phyloP scores from a whole-genome alignment of 2,797 vertebrate genomes.

The Periophthalmus magnuspinnatus region DNA sequence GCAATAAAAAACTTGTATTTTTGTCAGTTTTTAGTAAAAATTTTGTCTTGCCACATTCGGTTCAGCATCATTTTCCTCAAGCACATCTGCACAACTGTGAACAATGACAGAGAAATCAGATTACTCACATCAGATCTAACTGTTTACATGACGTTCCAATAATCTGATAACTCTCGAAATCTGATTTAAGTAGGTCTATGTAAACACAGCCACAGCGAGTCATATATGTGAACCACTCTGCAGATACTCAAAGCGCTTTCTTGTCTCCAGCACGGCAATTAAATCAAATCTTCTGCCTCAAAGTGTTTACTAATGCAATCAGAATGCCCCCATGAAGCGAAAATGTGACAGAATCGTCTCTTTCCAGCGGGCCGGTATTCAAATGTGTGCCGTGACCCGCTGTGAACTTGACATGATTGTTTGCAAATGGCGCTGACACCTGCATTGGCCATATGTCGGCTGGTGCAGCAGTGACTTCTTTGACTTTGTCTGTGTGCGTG shows the following conservation, averaged over 20 bases:
- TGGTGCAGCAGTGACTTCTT: slow-evolving; percentile 12
- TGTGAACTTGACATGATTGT: slow-evolving; percentile 48
- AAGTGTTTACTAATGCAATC: slow-evolving; percentile 57
- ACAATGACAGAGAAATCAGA: too few species aligned
- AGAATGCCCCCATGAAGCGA: slow-evolving; percentile 17
- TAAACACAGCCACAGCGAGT: slow-evolving; percentile 18
- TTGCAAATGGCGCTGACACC: slow-evolving; percentile 45
- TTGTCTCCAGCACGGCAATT: slow-evolving; percentile 24
- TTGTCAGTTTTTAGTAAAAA: too few species aligned
- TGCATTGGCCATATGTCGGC: slow-evolving; percentile 44
- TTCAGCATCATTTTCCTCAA: too few species aligned
- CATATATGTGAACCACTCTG: slow-evolving; percentile 17
- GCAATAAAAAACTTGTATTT: too few species aligned
- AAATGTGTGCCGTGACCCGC: slow-evolving; percentile 44
- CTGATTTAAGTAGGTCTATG: too few species aligned
- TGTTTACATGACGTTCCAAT: too few species aligned
- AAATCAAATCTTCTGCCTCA: slow-evolving; percentile 59
- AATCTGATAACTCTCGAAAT: too few species aligned
- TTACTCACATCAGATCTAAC: too few species aligned
- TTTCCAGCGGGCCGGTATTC: slow-evolving; percentile 49
- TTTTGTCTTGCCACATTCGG: too few species aligned
- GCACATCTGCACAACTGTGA: too few species aligned
- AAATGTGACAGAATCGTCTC: slow-evolving; percentile 31
- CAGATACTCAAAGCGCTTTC: slow-evolving; percentile 34
- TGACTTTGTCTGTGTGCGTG: slow-evolving; percentile 31